These are phyloP conservation scores for Erythrolamprus reginae DNA, from an alignment of 2,113 vertebrate genomes.

Conservation along the genomic window DNA sequence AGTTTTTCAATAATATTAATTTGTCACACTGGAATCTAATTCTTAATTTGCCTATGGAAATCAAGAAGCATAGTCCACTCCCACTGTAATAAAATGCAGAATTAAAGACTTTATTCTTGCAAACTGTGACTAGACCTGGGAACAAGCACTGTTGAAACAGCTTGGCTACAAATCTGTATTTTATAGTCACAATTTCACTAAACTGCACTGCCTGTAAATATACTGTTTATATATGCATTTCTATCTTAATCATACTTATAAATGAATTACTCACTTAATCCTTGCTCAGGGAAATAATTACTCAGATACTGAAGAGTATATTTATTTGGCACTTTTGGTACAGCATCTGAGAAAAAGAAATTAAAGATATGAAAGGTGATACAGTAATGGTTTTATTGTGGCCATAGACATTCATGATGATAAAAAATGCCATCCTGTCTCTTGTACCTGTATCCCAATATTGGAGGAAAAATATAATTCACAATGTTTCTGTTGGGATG, in stretches of 20 bases:
- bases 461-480: not conserved
- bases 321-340: conserved; percentile 6
- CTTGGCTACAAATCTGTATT: not conserved
- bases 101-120: not conserved
- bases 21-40: not conserved
- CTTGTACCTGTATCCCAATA: not conserved
- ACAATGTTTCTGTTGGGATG: not conserved
- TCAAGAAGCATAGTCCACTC: not conserved
- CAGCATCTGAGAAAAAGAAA: conserved; percentile 5
- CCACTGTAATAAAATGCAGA: not conserved
- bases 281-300: conserved; percentile 13
- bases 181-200: not conserved
- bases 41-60: not conserved
- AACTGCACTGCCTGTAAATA: not conserved
- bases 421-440: not conserved
- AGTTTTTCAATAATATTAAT: not conserved
- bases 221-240: not conserved
- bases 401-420: not conserved
- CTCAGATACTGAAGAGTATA: conserved; percentile 18
- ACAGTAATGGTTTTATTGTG: not conserved
- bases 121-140: not conserved
- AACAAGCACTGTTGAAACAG: not conserved
- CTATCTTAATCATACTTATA: not conserved
- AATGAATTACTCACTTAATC: not conserved
- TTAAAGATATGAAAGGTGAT: not conserved